phyloP scores from a whole-genome alignment of 92 coral and sea anemone species.

The Bergia puertoricense region DNA sequence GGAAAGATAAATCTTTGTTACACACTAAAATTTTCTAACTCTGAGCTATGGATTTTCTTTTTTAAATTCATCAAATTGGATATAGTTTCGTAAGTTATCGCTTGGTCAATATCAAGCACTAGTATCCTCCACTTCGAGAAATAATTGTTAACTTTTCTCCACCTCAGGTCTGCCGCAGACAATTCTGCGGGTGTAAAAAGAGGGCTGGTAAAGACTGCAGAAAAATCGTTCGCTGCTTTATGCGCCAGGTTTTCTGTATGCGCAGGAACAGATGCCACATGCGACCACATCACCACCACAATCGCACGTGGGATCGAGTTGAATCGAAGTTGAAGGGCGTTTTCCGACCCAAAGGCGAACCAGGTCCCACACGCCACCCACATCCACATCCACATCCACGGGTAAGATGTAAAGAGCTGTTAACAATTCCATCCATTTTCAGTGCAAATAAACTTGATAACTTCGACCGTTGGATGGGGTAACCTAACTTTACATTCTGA shows the following conservation, averaged over 20 bases:
- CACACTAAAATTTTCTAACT: too few species aligned
- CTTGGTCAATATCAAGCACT: too few species aligned
- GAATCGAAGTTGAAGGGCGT: not conserved
- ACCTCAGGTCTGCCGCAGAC: slow-evolving; percentile 22
- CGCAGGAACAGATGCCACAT: slow-evolving; percentile 26
- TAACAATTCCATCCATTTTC: too few species aligned
- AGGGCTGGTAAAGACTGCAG: slow-evolving; percentile 25
- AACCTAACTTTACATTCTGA: too few species aligned
- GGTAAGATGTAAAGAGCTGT: not conserved
- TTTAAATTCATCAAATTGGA: too few species aligned
- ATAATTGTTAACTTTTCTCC: not conserved
- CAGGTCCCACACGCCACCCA: not conserved
- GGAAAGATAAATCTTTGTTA: too few species aligned
- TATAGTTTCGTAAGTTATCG: too few species aligned
- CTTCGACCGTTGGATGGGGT: not conserved
- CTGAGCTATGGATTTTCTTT: too few species aligned
- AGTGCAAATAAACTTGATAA: not conserved
- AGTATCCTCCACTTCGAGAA: not conserved
- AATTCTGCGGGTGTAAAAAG: slow-evolving; percentile 35
- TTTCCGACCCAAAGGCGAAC: not conserved
- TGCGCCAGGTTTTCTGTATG: slow-evolving; percentile 9
- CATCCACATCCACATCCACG: slow-evolving; percentile 12
- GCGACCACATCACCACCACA: not conserved
- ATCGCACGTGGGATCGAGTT: not conserved
- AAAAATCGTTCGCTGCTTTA: slow-evolving; percentile 15